These are phyloP conservation scores for Parauchenoglanis punctatus DNA, from an alignment of 2,797 vertebrate genomes.

Conservation along the genomic window DNA sequence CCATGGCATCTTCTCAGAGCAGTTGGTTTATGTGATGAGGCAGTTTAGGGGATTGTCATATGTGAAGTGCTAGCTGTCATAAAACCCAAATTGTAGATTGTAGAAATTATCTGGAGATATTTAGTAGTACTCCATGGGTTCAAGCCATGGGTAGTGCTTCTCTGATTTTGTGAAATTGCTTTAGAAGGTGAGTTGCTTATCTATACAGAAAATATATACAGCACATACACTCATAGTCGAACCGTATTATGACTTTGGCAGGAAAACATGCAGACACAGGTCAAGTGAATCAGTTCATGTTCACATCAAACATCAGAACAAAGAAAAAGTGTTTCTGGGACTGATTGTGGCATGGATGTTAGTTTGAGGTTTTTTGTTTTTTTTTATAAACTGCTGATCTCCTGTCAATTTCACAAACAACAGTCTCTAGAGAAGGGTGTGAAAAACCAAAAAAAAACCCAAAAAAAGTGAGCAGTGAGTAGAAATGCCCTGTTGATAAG, in stretches of 20 bases:
- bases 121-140: neutral
- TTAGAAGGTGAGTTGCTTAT: neutral
- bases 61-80: constrained; percentile 39
- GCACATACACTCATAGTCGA: neutral
- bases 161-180: neutral
- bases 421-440: neutral
- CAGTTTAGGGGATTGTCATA: constrained; percentile 40
- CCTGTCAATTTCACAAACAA: neutral
- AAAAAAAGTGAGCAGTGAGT: neutral
- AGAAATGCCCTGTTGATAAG: neutral
- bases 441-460: neutral
- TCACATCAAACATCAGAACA: neutral
- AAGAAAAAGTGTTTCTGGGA: neutral
- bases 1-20: constrained; percentile 54
- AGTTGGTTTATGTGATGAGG: constrained; percentile 52
- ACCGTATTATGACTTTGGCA: neutral
- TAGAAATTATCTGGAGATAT: neutral
- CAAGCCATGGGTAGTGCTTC: neutral
- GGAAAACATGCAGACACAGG: neutral
- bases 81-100: constrained; percentile 11
- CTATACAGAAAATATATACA: neutral
- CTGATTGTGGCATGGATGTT: neutral
- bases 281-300: neutral
- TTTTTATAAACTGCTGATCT: neutral
- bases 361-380: no score